Conservation (phyloP, 2,888 invertebrate species). For the Aphidius colemani region DNA sequence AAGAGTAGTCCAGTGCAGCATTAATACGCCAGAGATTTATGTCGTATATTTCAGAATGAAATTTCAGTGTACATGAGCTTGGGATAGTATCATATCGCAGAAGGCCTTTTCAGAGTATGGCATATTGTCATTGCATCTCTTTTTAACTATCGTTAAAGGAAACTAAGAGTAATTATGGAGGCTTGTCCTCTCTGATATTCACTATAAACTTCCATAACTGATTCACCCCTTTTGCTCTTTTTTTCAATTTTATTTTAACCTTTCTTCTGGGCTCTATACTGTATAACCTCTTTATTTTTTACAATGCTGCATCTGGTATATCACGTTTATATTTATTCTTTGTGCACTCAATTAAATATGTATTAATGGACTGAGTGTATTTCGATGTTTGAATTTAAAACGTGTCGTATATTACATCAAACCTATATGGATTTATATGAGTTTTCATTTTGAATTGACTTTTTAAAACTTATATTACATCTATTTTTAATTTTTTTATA, state of each 20-base stretch:
- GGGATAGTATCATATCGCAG: background rate
- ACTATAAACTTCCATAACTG: constrained; percentile 41
- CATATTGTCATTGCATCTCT: too few species aligned
- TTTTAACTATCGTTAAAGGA: too few species aligned
- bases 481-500: too few species aligned
- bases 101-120: constrained; percentile 20
- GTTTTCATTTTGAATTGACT: too few species aligned
- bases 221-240: constrained; percentile 12
- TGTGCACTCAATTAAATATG: constrained; percentile 57
- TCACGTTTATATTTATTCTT: constrained; percentile 32
- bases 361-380: constrained; percentile 58
- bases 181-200: constrained; percentile 43
- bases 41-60: constrained; percentile 51
- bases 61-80: constrained; percentile 49
- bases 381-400: constrained; percentile 48
- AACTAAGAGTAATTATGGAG: constrained; percentile 30
- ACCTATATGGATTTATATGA: too few species aligned
- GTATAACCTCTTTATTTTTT: constrained; percentile 5
- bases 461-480: too few species aligned
- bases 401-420: too few species aligned
- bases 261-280: too few species aligned
- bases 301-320: constrained; percentile 10
- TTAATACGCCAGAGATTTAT: constrained; percentile 55
- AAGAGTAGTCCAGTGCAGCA: constrained; percentile 41
- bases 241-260: constrained; percentile 13